These are phyloP conservation scores for Agrenia bidenticulata DNA, from an alignment of 2,888 invertebrate genomes.

Conservation along the genomic window DNA sequence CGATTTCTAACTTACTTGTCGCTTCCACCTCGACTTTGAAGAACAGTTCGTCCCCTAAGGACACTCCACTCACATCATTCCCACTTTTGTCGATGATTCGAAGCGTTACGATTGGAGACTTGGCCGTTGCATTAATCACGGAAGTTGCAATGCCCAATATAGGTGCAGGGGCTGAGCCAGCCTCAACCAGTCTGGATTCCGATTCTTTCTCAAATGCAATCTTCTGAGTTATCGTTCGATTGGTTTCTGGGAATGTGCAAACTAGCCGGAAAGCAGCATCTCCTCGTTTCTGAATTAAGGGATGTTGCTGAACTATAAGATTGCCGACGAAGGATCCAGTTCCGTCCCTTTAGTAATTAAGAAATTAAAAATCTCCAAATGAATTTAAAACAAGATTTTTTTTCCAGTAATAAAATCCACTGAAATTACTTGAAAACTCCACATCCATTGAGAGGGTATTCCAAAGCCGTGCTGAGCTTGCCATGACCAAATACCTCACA, in stretches of 20 bases:
- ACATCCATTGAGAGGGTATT: conserved; percentile 48
- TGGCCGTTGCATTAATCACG: conserved; percentile 51
- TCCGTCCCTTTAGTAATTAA: conserved; percentile 42
- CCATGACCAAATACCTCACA: conserved; percentile 52
- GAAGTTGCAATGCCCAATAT: conserved; percentile 51
- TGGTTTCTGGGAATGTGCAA: conserved; percentile 50
- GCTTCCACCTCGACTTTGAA: conserved; percentile 46
- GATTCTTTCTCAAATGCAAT: conserved; percentile 51
- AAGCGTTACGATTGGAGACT: conserved; percentile 44
- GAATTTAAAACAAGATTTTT: neutral
- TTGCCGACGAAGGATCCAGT: conserved; percentile 51
- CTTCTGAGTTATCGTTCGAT: conserved; percentile 48
- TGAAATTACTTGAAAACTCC: conserved; percentile 47
- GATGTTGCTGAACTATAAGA: conserved; percentile 52
- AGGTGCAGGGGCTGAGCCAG: conserved; percentile 42
- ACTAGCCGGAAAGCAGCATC: conserved; percentile 52
- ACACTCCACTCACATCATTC: conserved; percentile 50
- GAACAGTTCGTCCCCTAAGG: conserved; percentile 49
- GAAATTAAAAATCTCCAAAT: neutral
- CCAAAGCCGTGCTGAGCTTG: conserved; percentile 45
- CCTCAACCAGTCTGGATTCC: conserved; percentile 45
- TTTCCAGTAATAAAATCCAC: conserved; percentile 7
- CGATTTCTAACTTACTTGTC: conserved; percentile 38
- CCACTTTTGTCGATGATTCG: conserved; percentile 50
- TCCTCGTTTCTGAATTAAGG: conserved; percentile 50